phyloP scores from a whole-genome alignment of 2,888 invertebrate species.

The Cerastis leucographa region DNA sequence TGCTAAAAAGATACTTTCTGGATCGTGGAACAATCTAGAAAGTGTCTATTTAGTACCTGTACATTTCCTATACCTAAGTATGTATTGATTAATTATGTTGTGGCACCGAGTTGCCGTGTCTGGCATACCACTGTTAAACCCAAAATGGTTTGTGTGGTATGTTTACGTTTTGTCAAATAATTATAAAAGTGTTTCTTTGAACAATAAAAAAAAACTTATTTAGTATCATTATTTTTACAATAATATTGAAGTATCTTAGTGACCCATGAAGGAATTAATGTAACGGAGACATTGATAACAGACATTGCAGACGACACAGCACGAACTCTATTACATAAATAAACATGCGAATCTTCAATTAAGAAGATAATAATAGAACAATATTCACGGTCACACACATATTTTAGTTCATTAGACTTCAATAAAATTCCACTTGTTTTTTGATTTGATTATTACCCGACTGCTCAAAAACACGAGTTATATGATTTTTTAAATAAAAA shows the following conservation, averaged over 20 bases:
- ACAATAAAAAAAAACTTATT: too few relatives aligned
- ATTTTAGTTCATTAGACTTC: not conserved
- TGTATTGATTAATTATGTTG: too few relatives aligned
- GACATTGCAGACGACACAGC: conserved; percentile 7
- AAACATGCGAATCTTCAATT: conserved; percentile 8
- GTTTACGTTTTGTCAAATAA: too few relatives aligned
- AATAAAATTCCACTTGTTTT: not conserved
- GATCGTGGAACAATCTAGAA: too few relatives aligned
- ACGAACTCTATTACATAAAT: conserved; percentile 16
- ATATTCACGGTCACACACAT: conserved; percentile 9
- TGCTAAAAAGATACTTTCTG: too few relatives aligned
- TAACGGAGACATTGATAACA: not conserved
- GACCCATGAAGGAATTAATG: not conserved
- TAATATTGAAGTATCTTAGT: not conserved
- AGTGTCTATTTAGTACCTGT: too few relatives aligned
- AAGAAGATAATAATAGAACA: conserved; percentile 14
- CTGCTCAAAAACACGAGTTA: not conserved
- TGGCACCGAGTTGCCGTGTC: too few relatives aligned
- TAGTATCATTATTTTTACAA: not conserved
- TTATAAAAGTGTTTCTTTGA: too few relatives aligned
- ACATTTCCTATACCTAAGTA: too few relatives aligned
- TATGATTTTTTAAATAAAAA: not conserved
- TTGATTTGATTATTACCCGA: too few relatives aligned
- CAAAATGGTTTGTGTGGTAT: too few relatives aligned
- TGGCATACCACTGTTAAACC: too few relatives aligned